These are phyloP conservation scores for Drosophila miranda DNA, from an alignment of 1,140 invertebrate genomes.

Conservation along the genomic window DNA sequence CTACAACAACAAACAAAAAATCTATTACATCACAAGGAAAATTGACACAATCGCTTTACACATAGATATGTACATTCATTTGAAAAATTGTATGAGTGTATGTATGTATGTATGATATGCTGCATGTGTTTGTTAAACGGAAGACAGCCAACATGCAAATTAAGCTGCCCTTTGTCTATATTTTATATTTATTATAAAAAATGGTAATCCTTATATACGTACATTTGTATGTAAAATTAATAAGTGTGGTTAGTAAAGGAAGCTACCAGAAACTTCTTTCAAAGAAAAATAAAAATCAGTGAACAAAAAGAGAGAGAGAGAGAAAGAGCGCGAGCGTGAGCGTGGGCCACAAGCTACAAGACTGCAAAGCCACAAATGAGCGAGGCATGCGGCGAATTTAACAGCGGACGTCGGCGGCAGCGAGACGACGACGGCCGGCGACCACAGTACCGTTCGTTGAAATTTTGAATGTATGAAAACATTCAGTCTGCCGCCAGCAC, in stretches of 20 bases:
- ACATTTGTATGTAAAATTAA: no score
- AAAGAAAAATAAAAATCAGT: slow-evolving; percentile 27
- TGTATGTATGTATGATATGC: no score
- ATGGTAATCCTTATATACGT: no score
- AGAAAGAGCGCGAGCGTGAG: slow-evolving; percentile 2
- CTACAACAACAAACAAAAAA: slow-evolving; percentile 47
- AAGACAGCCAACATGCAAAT: slow-evolving; percentile 3
- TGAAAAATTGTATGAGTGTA: slow-evolving; percentile 21
- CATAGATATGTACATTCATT: slow-evolving; percentile 15
- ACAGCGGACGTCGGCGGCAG: slow-evolving; percentile 52
- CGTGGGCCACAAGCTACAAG: slow-evolving; percentile 40
- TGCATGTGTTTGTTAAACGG: slow-evolving; percentile 4
- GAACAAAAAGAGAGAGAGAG: slow-evolving; percentile 8
- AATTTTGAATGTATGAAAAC: slow-evolving; percentile 74
- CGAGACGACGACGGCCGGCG: slow-evolving; percentile 42
- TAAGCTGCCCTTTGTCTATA: no score
- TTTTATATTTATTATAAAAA: no score
- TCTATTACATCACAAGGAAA: slow-evolving; percentile 73
- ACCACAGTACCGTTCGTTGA: slow-evolving; percentile 57
- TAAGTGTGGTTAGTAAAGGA: no score
- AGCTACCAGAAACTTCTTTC: slow-evolving; percentile 53
- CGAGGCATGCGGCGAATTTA: slow-evolving; percentile 36
- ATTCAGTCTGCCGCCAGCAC: slow-evolving; percentile 76
- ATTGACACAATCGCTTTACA: slow-evolving; percentile 55
- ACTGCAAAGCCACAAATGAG: slow-evolving; percentile 44